A percentile compares a stretch with the other conserved stretches of the same genome.
phyloP scores from a whole-genome alignment of 1,140 invertebrate genomes.

The Palaemon carinicauda region DNA sequence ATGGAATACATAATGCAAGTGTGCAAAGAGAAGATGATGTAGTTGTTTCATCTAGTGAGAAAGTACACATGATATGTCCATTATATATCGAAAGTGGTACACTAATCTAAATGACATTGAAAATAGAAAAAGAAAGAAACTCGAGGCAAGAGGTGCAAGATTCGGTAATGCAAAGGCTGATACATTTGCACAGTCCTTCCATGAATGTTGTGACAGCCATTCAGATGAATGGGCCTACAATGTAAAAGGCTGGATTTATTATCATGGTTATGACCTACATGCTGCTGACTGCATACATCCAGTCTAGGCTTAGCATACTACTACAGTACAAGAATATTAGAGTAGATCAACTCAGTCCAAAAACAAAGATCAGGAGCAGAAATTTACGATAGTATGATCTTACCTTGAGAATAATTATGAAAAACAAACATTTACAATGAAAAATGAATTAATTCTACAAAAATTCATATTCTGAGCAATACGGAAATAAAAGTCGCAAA shows the following conservation, averaged over 20 bases:
- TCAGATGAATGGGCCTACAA: neutral
- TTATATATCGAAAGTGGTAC: neutral
- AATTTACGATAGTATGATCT: neutral
- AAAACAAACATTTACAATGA: constrained; percentile 7
- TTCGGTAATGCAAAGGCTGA: neutral
- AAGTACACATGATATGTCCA: constrained; percentile 1
- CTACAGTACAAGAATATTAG: neutral
- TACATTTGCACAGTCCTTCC: neutral
- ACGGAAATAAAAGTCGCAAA: neutral
- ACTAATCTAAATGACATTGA: neutral
- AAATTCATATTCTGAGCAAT: neutral
- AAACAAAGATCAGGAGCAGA: constrained; percentile 15
- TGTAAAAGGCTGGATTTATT: neutral
- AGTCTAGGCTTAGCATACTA: neutral
- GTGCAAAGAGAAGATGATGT: too few species aligned
- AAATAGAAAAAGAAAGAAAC: neutral
- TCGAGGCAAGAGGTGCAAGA: neutral
- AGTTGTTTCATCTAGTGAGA: neutral
- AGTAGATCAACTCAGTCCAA: neutral
- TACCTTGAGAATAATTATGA: neutral
- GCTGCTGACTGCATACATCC: constrained; percentile 14
- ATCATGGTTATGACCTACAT: constrained; percentile 13
- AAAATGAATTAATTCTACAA: neutral
- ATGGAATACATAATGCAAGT: too few species aligned
- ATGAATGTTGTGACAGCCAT: neutral